Evolutionary conservation across 2,113 vertebrate genomes (phyloP), one percentile per base, ranked within the genome.

Genomic region (Collichthys lucidus): DNA sequence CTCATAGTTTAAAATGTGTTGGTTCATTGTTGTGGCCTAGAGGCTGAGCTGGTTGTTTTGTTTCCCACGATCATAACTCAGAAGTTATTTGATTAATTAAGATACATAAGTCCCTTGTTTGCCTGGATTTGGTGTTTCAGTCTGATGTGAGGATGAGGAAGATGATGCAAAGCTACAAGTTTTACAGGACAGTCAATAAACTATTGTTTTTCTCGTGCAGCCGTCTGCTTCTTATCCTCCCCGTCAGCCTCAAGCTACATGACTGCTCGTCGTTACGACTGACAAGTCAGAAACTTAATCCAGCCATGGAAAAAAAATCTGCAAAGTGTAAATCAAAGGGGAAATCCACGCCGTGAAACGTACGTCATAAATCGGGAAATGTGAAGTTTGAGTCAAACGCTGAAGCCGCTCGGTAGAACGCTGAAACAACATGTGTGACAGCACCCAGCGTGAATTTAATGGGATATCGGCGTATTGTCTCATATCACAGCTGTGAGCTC

Each of bases 211-310:
- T 50, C 8, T n/a, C 11, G 40, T 40, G 20, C 49, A 57, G 40
- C 57, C 72, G 8, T 65, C 47, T 60, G 2, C 40, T 44, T 17
- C n/a, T 35, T 40, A 40, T 40, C 35, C 35, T 40, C 35, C 35
- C 65, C 61, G 40, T 59, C 14, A 14, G 68, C 80, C 80, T 63
- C 60, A 17, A 73, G 71, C 76, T 14, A 12, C 42, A 0, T 44
- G 79, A 76, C 84, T 77, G 62, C 78, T 84, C 82, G n/a, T 87
- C 74, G 79, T 61, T 17, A 53, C 29, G 64, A 62, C 71, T 73
- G 84, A 84, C 68, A 74, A 1, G 64, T 29, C 67, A 53, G 29
- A 17, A 72, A 44, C 64, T 0, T 52, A 62, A 83, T 79, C 53
- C 46, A 63, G 26, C 29, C 55, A 47, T 22, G 15, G 24, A 24